Conservation (phyloP, 2,113 vertebrate species). For the Clarias macrocephalus region DNA sequence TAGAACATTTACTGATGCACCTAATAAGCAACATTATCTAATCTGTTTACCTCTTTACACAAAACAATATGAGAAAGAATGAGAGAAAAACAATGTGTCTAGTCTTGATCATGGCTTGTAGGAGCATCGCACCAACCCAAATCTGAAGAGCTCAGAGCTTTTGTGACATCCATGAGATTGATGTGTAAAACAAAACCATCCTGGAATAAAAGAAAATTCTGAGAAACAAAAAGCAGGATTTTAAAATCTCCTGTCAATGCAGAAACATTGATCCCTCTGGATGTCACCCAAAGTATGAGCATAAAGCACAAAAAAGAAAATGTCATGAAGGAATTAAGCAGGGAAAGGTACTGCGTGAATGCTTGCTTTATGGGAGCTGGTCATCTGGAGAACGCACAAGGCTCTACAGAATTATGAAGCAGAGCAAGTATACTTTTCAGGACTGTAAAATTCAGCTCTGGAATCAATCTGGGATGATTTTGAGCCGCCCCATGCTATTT, state of each 20-base stretch:
- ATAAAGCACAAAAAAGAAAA: slow-evolving; percentile 52
- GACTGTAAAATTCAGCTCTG: slow-evolving; percentile 63
- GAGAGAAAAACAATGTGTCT: slow-evolving; percentile 32
- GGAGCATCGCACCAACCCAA: slow-evolving; percentile 37
- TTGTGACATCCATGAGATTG: slow-evolving; percentile 58
- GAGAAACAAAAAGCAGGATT: slow-evolving; percentile 64
- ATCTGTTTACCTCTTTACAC: not conserved
- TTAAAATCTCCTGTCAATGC: slow-evolving; percentile 58
- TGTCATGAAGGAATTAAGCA: slow-evolving; percentile 45
- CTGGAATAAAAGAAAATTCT: slow-evolving; percentile 70
- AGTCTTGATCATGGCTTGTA: slow-evolving; percentile 38
- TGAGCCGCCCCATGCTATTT: slow-evolving; percentile 57
- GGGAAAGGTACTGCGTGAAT: slow-evolving; percentile 26
- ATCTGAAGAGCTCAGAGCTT: slow-evolving; percentile 53
- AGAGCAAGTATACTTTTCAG: slow-evolving; percentile 49
- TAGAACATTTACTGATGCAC: not conserved
- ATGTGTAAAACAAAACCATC: slow-evolving; percentile 69
- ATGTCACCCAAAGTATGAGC: slow-evolving; percentile 55
- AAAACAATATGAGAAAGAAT: slow-evolving; percentile 23
- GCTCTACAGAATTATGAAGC: slow-evolving; percentile 34
- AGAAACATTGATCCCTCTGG: slow-evolving; percentile 57
- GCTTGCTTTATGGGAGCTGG: slow-evolving; percentile 46
- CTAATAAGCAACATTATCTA: not conserved
- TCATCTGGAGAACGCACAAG: slow-evolving; percentile 54
- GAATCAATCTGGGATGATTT: slow-evolving; percentile 71